phyloP scores from a whole-genome alignment of 2,888 invertebrate species.

The Pelosia muscerda region DNA sequence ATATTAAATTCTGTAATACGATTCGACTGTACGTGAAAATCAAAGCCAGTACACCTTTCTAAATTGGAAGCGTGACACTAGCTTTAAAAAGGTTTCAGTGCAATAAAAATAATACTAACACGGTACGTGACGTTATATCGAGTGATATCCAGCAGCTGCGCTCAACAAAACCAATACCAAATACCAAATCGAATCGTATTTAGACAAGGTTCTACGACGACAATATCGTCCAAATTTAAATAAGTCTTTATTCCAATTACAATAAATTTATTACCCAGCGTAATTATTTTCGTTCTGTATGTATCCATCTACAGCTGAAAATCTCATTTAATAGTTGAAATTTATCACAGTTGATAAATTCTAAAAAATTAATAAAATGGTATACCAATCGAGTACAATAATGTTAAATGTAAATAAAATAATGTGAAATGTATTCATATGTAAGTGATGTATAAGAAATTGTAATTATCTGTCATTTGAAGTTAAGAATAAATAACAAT shows the following conservation, averaged over 20 bases:
- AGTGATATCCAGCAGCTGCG: not conserved
- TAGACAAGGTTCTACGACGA: not conserved
- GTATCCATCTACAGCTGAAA: conserved; percentile 45
- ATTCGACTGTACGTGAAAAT: not conserved
- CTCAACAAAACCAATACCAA: not conserved
- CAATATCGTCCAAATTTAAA: not conserved
- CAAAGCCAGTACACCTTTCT: not conserved
- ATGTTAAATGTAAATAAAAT: conserved; percentile 78
- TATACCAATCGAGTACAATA: conserved; percentile 86
- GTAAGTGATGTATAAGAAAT: conserved; percentile 63
- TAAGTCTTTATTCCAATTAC: not conserved
- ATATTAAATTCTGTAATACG: not conserved
- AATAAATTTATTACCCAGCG: not conserved
- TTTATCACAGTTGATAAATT: conserved; percentile 64
- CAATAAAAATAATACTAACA: conserved; percentile 1
- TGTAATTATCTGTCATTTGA: conserved; percentile 78
- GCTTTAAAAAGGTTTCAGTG: not conserved
- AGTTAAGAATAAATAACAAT: conserved; percentile 80
- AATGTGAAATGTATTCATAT: conserved; percentile 73
- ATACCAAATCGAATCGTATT: not conserved
- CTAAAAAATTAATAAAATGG: conserved; percentile 55
- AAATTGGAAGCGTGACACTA: not conserved
- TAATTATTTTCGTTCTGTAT: not conserved
- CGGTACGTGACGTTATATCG: not conserved
- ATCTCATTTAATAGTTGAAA: conserved; percentile 44